phyloP scores from a whole-genome alignment of 2,888 invertebrate species.

The Torymus tubicola region DNA sequence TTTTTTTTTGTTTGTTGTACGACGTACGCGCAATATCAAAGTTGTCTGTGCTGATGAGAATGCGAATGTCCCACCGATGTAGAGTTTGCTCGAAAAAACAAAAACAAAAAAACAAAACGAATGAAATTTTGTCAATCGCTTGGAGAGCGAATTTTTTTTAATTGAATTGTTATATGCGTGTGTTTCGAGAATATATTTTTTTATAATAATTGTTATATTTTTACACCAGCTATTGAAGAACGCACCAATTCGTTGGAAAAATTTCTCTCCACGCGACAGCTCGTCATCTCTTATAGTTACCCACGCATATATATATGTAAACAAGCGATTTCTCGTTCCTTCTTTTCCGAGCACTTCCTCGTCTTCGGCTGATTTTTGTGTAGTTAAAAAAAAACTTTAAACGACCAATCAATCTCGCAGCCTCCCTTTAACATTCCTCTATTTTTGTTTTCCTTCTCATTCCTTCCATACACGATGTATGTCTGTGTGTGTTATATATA shows the following conservation, averaged over 20 bases:
- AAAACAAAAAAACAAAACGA: conserved; percentile 9
- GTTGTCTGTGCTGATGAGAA: conserved; percentile 4
- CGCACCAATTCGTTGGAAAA: too few species aligned
- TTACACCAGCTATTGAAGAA: too few species aligned
- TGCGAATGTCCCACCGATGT: conserved; percentile 42
- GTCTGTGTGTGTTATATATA: too few species aligned
- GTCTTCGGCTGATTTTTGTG: conserved; percentile 10
- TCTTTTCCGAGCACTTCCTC: background rate
- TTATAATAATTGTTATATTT: too few species aligned
- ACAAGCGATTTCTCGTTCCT: background rate
- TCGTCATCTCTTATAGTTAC: too few species aligned
- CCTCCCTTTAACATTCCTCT: too few species aligned
- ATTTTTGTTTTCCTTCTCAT: conserved; percentile 1
- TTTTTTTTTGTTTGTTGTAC: background rate
- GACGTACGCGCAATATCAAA: background rate
- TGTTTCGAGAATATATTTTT: too few species aligned
- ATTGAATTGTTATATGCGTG: too few species aligned
- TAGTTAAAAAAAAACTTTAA: conserved; percentile 25
- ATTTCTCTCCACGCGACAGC: too few species aligned
- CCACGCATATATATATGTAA: background rate
- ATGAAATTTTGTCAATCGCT: too few species aligned
- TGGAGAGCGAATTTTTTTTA: too few species aligned
- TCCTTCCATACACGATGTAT: conserved; percentile 9
- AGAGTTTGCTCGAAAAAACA: conserved; percentile 13
- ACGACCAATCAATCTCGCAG: too few species aligned